Conservation (phyloP, 1,140 invertebrate genomes). For the Teleogryllus occipitalis region DNA sequence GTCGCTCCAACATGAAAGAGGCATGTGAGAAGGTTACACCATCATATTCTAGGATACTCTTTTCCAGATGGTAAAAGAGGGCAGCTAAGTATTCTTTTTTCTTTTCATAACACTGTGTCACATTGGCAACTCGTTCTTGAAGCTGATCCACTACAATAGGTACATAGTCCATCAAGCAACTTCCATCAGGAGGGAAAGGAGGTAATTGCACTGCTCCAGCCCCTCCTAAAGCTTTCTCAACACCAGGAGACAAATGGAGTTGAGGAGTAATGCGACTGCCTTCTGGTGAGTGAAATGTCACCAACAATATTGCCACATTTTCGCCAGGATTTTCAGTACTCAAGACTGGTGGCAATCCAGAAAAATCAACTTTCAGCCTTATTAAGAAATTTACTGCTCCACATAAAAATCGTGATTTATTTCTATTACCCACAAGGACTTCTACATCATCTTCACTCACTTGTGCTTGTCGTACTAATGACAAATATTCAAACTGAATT, state of each 20-base stretch:
- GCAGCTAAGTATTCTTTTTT: constrained; percentile 31
- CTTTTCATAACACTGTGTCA: constrained; percentile 28
- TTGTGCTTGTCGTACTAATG: constrained; percentile 28
- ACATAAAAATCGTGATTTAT: neutral
- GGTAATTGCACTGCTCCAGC: constrained; percentile 29
- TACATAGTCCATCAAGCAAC: constrained; percentile 46
- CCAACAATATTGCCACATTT: constrained; percentile 30
- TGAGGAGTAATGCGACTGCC: constrained; percentile 30
- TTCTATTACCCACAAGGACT: constrained; percentile 28
- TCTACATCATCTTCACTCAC: constrained; percentile 32
- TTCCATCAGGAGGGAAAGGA: constrained; percentile 27
- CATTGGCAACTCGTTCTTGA: constrained; percentile 34
- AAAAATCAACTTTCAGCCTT: constrained; percentile 33
- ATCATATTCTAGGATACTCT: constrained; percentile 34
- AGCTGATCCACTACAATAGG: constrained; percentile 42
- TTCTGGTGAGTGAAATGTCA: constrained; percentile 31
- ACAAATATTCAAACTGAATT: constrained; percentile 30
- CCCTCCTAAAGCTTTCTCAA: constrained; percentile 31
- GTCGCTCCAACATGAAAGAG: constrained; percentile 29
- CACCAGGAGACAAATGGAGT: constrained; percentile 33
- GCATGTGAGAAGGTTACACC: constrained; percentile 29
- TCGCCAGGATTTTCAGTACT: constrained; percentile 31
- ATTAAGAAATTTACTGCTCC: constrained; percentile 32
- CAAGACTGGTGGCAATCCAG: constrained; percentile 28
- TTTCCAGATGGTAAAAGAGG: constrained; percentile 28